phyloP scores from a whole-genome alignment of 2,888 invertebrate species.

The Drosophila rellima region DNA sequence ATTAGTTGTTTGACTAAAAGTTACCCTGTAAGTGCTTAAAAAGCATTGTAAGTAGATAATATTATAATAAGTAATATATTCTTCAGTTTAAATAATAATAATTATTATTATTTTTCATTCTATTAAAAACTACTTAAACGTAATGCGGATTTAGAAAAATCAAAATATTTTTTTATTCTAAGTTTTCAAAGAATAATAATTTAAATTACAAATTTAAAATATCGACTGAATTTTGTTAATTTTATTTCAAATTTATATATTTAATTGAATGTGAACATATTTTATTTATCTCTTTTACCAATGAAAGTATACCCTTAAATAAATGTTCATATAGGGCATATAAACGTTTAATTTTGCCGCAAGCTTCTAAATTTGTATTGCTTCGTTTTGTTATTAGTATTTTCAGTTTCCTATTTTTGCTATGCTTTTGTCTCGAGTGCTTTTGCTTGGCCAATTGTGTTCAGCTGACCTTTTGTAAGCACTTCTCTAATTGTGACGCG shows the following conservation, averaged over 20 bases:
- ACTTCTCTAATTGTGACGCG: conserved; percentile 76
- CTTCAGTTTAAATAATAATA: too few species aligned
- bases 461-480: conserved; percentile 72
- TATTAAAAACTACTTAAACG: too few species aligned
- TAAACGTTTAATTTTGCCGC: conserved; percentile 75
- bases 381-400: conserved; percentile 66
- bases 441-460: conserved; percentile 67
- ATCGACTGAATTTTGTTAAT: too few species aligned
- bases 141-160: too few species aligned
- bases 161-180: too few species aligned
- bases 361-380: conserved; percentile 78
- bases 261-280: not conserved
- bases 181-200: too few species aligned
- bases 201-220: too few species aligned
- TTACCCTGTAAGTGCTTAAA: conserved; percentile 29
- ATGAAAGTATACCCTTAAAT: not conserved
- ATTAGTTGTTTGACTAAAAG: not conserved
- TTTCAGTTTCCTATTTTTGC: conserved; percentile 45
- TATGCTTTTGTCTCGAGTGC: conserved; percentile 61
- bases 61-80: too few species aligned
- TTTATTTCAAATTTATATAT: too few species aligned
- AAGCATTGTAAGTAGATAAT: not conserved
- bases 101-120: too few species aligned
- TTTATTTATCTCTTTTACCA: not conserved
- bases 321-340: conserved; percentile 20